Evolutionary conservation across 1,140 invertebrate genomes (phyloP), one percentile per base, ranked within the genome.

Genomic region (Pogonognathellus flavescens): DNA sequence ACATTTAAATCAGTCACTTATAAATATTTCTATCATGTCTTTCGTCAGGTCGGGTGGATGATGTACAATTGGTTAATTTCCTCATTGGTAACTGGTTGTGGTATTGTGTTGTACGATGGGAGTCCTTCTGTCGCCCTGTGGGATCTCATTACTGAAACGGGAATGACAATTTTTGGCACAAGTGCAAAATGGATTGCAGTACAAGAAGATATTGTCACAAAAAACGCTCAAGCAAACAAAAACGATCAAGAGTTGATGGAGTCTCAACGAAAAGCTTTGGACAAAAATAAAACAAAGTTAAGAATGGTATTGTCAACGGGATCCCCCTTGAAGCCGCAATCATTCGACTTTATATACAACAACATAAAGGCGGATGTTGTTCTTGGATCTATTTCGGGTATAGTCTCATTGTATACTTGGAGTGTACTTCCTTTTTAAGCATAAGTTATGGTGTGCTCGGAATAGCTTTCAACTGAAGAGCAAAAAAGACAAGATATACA

Each of bases 41-140:
- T 41, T n/a, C n/a, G 41, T 25, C 72, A 92, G 92, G 91, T 92
- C 59, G 93, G 93, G 31, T 93, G 93, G 93, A 94, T 94, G 92
- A 93, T 94, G 93, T 94, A 93, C 92, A 93, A 94, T 89, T 93
- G 93, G 93, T 84, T 93, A 81, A 89, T 92, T 18, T 87, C 89
- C 14, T 89, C 90, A 5, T 87, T 92, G 25, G 89, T 89, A 41
- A 89, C 91, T 8, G 93, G 93, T 10, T 91, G 91, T 14, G 89
- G 92, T n/a, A 90, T 94, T 62, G 92, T 93, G 16, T 88, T 93
- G 2, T 94, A 93, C 89, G 93, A 94, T 89, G 93, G 93, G 20
- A 93, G 92, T 52, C 93, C 93, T 86, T 89, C 90, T n/a, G 90
- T 90, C 85, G 89, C 92, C 5, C 87, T 94, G 3, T 93, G 93